These are phyloP conservation scores for Araneus ventricosus DNA, from an alignment of 1,140 invertebrate genomes.

Conservation along the genomic window DNA sequence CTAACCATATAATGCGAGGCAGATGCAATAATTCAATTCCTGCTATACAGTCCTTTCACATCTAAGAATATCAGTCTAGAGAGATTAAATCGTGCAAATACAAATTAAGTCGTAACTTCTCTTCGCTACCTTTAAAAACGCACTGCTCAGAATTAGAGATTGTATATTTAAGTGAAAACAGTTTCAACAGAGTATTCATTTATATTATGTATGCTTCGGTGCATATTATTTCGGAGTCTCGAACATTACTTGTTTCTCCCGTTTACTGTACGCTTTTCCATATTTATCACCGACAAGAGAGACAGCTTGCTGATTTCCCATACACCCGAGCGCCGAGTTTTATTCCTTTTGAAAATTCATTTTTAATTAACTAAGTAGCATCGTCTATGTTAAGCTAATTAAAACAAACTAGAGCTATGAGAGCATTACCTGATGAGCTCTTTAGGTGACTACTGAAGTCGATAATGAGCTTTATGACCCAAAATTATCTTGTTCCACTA, in stretches of 20 bases:
- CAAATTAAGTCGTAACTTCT: neutral
- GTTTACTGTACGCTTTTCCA: constrained; percentile 24
- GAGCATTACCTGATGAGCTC: constrained; percentile 60
- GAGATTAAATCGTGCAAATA: neutral
- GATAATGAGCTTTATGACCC: constrained; percentile 67
- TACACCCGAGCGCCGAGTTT: neutral
- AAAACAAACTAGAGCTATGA: constrained; percentile 52
- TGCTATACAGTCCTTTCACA: neutral
- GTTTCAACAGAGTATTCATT: neutral
- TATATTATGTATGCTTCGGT: neutral
- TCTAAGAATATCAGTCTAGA: neutral
- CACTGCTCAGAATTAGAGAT: constrained; percentile 2
- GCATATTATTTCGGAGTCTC: neutral
- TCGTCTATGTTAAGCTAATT: constrained; percentile 58
- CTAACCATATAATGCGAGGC: neutral
- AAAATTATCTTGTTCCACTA: constrained; percentile 39
- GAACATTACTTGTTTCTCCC: constrained; percentile 16
- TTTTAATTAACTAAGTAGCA: constrained; percentile 66
- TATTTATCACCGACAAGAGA: constrained; percentile 22
- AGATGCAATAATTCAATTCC: neutral
- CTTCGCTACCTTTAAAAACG: neutral
- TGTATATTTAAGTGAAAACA: neutral
- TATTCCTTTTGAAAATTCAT: constrained; percentile 43
- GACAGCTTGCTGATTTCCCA: constrained; percentile 61
- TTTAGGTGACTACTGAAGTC: constrained; percentile 52